phyloP scores from a whole-genome alignment of 2,888 invertebrate species.

The Aspidiotus destructor region DNA sequence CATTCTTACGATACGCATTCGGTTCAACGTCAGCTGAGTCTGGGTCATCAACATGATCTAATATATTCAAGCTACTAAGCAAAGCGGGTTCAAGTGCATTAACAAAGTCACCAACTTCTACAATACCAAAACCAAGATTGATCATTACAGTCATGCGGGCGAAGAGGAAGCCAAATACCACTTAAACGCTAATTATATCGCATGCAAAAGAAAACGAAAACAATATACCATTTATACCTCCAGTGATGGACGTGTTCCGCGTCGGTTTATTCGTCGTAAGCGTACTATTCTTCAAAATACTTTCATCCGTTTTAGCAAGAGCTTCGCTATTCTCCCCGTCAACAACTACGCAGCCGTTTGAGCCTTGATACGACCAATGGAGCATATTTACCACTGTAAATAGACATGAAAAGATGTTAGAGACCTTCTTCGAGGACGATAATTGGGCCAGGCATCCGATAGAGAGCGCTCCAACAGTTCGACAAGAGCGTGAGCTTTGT shows the following conservation, averaged over 20 bases:
- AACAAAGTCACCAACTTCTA: slow-evolving; percentile 1
- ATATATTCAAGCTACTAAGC: neutral
- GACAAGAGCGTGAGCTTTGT: no score
- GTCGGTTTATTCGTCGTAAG: neutral
- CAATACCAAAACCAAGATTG: neutral
- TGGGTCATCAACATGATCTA: no score
- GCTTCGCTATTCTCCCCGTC: slow-evolving; percentile 40
- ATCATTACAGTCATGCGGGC: neutral
- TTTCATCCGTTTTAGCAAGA: slow-evolving; percentile 35
- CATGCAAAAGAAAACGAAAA: slow-evolving; percentile 13
- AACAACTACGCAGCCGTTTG: slow-evolving; percentile 74
- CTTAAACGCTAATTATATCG: neutral
- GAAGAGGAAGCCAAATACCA: slow-evolving; percentile 2
- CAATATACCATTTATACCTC: slow-evolving; percentile 1
- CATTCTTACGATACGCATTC: neutral
- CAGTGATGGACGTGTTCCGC: slow-evolving; percentile 1
- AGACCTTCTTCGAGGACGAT: no score
- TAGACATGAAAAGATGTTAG: neutral
- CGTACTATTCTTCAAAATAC: slow-evolving; percentile 19
- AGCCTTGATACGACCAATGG: slow-evolving; percentile 74
- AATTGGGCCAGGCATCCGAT: no score
- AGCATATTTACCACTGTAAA: slow-evolving; percentile 65
- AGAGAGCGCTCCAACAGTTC: no score
- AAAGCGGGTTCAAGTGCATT: slow-evolving; percentile 4
- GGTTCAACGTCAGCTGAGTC: neutral